Evolutionary conservation across 37 sponge, comb jelly and placozoan genomes (phyloP), one percentile per base, ranked within the genome.

Genomic region (Amphimedon queenslandica): DNA sequence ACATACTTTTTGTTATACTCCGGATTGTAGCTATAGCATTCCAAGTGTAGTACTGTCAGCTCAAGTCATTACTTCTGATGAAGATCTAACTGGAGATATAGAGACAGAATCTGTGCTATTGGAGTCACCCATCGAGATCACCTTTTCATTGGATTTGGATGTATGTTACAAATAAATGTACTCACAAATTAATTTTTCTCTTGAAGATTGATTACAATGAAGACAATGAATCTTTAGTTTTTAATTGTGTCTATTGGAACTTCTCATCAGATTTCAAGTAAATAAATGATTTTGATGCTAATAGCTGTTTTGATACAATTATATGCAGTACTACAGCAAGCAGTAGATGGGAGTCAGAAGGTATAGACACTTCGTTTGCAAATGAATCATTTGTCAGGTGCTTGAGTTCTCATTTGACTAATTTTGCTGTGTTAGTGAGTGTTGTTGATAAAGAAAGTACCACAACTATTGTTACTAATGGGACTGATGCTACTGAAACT

Each of bases 361-460:
- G 61, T 6, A 60, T 60, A 13, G 21, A 6, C 5, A n/a, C 61
- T 25, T 13, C 5, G 21, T n/a, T 25, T 11, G 5, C 21, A 6
- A 25, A 60, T 60, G 61, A 60, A n/a, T 25, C 21, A 13, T n/a
- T 6, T 25, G 61, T 60, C 21, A 11, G 61, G 28, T 60, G 61
- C 21, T 11, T 25, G 27, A 60, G 61, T n/a, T 25, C 61, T 60
- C 77, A 77, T 35, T 43, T 77, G 34, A 77, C 77, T 8, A 77
- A 68, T 35, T 77, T 77, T 57, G 57, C 77, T 18, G 77, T 77
- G 10, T 67, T 77, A 23, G 53, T 77, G 16, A 25, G 28, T n/a
- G 61, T 60, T 25, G 5, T 25, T 11, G 61, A n/a, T 25, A 60
- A 13, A 13, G 23, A n/a, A 11, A 60, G 61, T 47, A 18, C 8